phyloP scores from a whole-genome alignment of 2,888 invertebrate species.

The Tillus elongatus region DNA sequence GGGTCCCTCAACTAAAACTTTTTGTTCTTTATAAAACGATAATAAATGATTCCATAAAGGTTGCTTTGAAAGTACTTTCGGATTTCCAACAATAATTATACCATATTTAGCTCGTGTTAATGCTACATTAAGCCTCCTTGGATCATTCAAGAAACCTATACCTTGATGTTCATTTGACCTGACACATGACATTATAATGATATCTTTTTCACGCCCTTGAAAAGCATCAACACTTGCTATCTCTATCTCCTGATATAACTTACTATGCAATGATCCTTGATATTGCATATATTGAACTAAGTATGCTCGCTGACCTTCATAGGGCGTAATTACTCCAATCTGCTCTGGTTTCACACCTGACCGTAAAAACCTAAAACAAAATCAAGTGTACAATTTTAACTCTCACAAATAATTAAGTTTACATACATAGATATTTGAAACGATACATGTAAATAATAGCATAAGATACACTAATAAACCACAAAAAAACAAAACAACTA shows the following conservation, averaged over 20 bases:
- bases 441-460: too few species aligned
- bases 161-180: constrained; percentile 98
- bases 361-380: constrained; percentile 64
- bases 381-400: background rate
- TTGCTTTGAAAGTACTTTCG: constrained; percentile 96
- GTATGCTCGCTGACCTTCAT: constrained; percentile 97
- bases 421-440: too few species aligned
- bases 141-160: constrained; percentile 97
- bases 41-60: constrained; percentile 97
- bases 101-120: constrained; percentile 95
- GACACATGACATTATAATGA: constrained; percentile 98
- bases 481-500: background rate
- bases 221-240: constrained; percentile 99
- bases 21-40: constrained; percentile 95
- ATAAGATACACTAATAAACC: background rate
- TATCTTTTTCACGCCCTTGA: constrained; percentile 97
- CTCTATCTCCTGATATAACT: constrained; percentile 96
- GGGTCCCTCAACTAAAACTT: constrained; percentile 94
- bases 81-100: constrained; percentile 97
- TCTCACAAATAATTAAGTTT: too few species aligned
- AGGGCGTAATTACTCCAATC: constrained; percentile 98
- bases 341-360: constrained; percentile 95
- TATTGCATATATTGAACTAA: constrained; percentile 98
- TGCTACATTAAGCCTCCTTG: constrained; percentile 94
- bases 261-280: constrained; percentile 92